Conservation (phyloP, 2,888 invertebrate species). For the Ochropacha duplaris region DNA sequence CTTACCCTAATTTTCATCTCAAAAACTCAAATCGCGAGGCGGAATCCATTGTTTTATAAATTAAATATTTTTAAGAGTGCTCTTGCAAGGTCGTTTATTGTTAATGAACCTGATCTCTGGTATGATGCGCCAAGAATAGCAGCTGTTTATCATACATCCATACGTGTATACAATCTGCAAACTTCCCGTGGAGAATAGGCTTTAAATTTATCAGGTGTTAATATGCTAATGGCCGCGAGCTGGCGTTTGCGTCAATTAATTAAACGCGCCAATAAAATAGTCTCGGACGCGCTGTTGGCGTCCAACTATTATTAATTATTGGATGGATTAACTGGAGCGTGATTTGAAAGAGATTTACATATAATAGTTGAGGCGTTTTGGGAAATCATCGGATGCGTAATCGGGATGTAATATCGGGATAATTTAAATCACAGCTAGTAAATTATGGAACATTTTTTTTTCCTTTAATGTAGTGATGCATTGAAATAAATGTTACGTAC, state of each 20-base stretch:
- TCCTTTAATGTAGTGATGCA: neutral
- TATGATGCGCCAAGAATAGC: conserved; percentile 57
- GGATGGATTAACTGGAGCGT: neutral
- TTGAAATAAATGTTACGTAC: neutral
- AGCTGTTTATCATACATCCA: conserved; percentile 56
- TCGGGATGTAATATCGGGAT: neutral
- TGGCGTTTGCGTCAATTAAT: conserved; percentile 1
- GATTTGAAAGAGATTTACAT: neutral
- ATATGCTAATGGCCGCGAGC: conserved; percentile 38
- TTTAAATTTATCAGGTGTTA: conserved; percentile 65
- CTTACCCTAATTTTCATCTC: too few relatives aligned
- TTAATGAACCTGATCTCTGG: conserved; percentile 60
- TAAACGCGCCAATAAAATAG: neutral
- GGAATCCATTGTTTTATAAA: too few relatives aligned
- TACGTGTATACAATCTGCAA: conserved; percentile 43
- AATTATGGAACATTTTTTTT: neutral
- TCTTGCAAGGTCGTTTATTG: conserved; percentile 41
- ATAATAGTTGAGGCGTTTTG: neutral
- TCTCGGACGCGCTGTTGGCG: neutral
- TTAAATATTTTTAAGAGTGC: neutral
- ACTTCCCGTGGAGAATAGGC: conserved; percentile 43
- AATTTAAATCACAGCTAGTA: neutral
- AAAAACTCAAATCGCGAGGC: too few relatives aligned
- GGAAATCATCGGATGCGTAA: neutral
- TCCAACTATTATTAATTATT: conserved; percentile 1